Base-by-base conservation (phyloP, 2,888 invertebrate species). In the Sarcophaga caerulescens region DNA sequence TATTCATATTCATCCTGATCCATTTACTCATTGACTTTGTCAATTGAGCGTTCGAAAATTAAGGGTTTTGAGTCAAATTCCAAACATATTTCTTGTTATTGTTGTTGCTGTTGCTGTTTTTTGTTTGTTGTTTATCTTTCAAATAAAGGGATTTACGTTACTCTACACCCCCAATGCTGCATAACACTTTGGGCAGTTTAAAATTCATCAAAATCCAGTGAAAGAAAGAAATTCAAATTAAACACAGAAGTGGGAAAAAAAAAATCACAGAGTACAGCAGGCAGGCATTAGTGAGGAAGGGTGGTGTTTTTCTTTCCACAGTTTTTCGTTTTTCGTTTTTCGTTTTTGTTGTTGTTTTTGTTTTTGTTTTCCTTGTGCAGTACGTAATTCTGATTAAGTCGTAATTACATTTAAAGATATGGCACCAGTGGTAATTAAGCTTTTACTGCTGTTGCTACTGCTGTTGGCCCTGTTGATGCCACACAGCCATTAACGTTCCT, bases 361-460 rank as follows among this genome's bases (percentile, higher is more conserved):
- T 70, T 47, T 14, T 74, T 66, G n/a, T 25, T 45, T 77, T 70
- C 66, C 68, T 77, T 47, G 63, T 75, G 52, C 52, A 17, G 12
- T 52, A 14, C 52, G 52, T 84, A 85, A 84, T 88, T 85, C 91
- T 92, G 93, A 92, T 93, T 93, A 92, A 92, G 92, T 92, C 92
- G 92, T 92, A 92, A 92, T 92, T 92, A 93, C 92, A 93, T 92
- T 93, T 91, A 91, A 93, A 92, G 92, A 93, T 93, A 92, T 90
- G 91, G 89, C 92, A 91, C 92, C 92, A 91, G 92, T 89, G 89
- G 90, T 89, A 90, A 89, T 52, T 52, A 52, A 52, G 17, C 52
- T 65, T 79, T 65, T 59, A 52, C 76, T 63, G 17, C 63, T n/a
- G n/a, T 12, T 57, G 62, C 70, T 63, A 23, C 52, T 52, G 52